Evolutionary conservation across 2,113 vertebrate genomes (phyloP), one percentile per base, ranked within the genome.

Genomic region (Glareola pratincola): DNA sequence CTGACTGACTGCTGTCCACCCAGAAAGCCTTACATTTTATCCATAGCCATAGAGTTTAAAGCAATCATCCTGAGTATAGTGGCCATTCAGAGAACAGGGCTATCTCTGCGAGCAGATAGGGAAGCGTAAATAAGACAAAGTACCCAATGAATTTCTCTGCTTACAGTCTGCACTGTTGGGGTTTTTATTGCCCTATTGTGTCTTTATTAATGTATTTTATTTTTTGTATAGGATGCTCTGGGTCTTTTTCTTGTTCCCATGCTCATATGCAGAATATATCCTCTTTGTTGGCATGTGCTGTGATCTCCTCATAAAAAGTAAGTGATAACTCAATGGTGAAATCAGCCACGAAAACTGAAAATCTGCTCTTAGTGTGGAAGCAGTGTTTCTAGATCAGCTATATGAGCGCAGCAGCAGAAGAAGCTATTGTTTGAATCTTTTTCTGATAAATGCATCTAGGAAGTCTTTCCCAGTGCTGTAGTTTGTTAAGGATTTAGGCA

Each of bases 401-500:
- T 8, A 10, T 24, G 68, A 72, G 45, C 12, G 45, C 19, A 76
- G 26, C 51, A 62, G 59, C 30, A 62, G 36, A 2, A 86, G 60
- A 29, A 78, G 32, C 34, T 51, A 9, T 39, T 3, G 2, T 30
- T 69, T 84, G 34, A 83, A 84, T 45, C 32, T 60, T 79, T 92
- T 87, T 68, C 37, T 90, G 76, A 19, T 76, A 90, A 88, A 37
- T 77, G 22, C 22, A 72, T 51, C 48, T 76, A n/a, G 77, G 62
- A 94, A 87, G 47, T 32, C 48, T 83, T 71, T 88, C 62, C 60
- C 14, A 56, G 78, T 62, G 60, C 8, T 68, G 30, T 84, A 80
- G 71, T 77, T 95, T 94, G 68, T 82, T 90, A 90, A 92, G 62
- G 53, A 69, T 78, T 87, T 92, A 87, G n/a, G 53, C 34, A 47